Evolutionary conservation across 2,797 vertebrate genomes (phyloP), one percentile per base, ranked within the genome.

Genomic region (Lutra lutra): DNA sequence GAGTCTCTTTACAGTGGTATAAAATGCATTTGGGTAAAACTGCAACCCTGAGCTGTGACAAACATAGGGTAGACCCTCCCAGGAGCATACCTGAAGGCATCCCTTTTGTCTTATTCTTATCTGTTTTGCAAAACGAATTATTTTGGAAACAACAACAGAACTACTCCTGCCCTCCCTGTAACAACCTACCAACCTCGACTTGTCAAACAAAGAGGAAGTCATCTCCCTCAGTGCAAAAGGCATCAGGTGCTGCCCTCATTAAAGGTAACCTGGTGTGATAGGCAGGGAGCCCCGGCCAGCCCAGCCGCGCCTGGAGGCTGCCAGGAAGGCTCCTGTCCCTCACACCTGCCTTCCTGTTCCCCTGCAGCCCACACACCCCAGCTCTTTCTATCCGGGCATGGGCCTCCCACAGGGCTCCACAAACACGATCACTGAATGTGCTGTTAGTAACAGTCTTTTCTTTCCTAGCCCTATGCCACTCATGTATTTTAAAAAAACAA

Each of bases 21-120:
- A 70, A 95, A 94, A 96, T 5, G 48, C 56, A 78, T 90, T 23
- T 43, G 79, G 91, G 78, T 75, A 94, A 14, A 96, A 94, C 2
- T 86, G 88, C 92, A 92, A 94, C 93, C 93, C 51, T 96, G 85
- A 98, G 93, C 94, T 97, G 77, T 79, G 96, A 89, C 85, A 93
- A 88, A 94, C 78, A 95, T 7, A 83, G 17, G 5, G 78, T 62
- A 95, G 82, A 78, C n/a, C 56, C 68, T 94, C 75, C 77, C 51
- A n/a, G 51, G 23, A 73, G 48, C 94, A 95, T 94, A 54, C 56
- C 72, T 21, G 13, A 89, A 83, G 66, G 80, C 15, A 84, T 7
- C 15, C 23, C 25, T 46, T 95, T 92, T 29, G 32, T 88, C 92
- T 95, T 79, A 56, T 62, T 62, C 95, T 97, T 87, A 29, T 29